Base-by-base conservation (phyloP, 2,888 invertebrate species). In the Cryptus armator region DNA sequence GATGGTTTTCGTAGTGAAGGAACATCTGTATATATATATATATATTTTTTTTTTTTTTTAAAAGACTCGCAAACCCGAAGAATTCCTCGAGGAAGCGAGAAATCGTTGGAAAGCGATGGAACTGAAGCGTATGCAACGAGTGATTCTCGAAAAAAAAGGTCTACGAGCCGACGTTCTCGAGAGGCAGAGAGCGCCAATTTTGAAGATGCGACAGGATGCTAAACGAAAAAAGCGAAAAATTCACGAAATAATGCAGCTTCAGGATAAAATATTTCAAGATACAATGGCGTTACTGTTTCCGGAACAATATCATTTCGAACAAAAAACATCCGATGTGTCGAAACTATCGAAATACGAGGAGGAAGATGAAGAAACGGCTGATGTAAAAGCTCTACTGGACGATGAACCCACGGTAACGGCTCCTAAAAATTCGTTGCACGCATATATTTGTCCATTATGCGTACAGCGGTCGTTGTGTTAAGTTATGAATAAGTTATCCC, bases 51-150 rank as follows among this genome's bases (percentile, higher is more conserved):
- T 68, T 7, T 77, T 51, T 66, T 24, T 24, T 24, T 24, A 24
- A 76, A 90, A 68, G 93, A 85, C 62, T 78, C 70, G 83, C 43
- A 83, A 70, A 67, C 46, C 86, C 32, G 83, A 87, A 75, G 83
- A 92, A 86, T 88, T 91, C 86, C 94, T 29, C 93, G 95, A 72
- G 94, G 93, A 89, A 89, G 92, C 94, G 5, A 92, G 95, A 90
- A 95, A 95, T 87, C 95, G 95, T 88, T 96, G 96, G 95, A 95
- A 96, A 88, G 94, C 94, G 85, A 95, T 96, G 87, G 96, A 97
- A 90, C 94, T 96, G 70, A 95, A 95, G 86, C 95, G 96, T 0
- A 96, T 97, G 91, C 95, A 96, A 93, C 92, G 95, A 92, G 94
- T 96, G 85, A 95, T 97, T 90, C 93, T 96, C 46, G 95, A 95